phyloP scores from a whole-genome alignment of 2,113 vertebrate species.

The Bungarus multicinctus region DNA sequence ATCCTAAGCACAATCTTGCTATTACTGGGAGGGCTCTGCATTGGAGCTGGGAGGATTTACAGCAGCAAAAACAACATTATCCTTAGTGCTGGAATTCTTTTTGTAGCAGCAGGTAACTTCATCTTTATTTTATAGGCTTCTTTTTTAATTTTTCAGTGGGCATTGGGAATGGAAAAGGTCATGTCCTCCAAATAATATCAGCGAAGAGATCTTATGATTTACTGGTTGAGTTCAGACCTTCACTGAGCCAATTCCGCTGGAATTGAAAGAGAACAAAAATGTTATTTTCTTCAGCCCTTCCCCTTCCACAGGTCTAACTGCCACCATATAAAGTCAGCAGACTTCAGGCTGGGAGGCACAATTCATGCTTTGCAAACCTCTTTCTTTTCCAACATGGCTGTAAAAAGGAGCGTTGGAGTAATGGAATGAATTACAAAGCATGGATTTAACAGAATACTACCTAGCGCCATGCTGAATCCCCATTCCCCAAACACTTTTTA shows the following conservation, averaged over 20 bases:
- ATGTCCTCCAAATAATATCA: neutral
- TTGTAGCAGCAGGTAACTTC: slow-evolving; percentile 92
- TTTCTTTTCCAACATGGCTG: neutral
- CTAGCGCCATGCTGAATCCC: neutral
- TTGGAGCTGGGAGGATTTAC: slow-evolving; percentile 88
- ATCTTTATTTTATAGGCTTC: neutral
- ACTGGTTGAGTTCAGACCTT: neutral
- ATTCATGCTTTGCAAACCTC: neutral
- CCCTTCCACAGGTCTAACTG: neutral
- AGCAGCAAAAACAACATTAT: slow-evolving; percentile 93
- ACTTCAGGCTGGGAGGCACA: neutral
- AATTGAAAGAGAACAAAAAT: too few relatives aligned
- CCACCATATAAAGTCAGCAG: neutral
- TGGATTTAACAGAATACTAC: neutral
- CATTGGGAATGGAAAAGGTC: neutral
- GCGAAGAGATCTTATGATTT: neutral
- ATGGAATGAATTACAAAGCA: neutral
- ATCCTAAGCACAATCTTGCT: slow-evolving; percentile 92
- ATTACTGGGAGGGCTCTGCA: slow-evolving; percentile 89
- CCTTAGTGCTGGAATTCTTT: slow-evolving; percentile 94
- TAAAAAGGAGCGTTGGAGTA: neutral
- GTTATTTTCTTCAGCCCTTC: neutral
- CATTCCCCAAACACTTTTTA: neutral
- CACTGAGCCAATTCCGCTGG: neutral
- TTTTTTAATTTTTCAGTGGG: neutral